Conservation (phyloP, 1,140 invertebrate genomes). For the Dinothrombium tinctorium region DNA sequence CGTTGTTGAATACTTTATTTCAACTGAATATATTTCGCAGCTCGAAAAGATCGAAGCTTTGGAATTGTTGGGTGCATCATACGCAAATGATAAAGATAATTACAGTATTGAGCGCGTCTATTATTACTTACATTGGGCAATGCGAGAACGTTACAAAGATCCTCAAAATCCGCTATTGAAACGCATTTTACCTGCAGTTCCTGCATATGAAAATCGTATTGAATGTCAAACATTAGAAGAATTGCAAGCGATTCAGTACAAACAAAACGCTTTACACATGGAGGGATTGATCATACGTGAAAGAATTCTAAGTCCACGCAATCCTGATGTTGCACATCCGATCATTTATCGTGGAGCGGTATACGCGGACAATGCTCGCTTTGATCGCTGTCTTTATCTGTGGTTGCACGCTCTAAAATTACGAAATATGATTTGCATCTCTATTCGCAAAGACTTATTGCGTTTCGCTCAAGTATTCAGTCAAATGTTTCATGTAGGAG, state of each 20-base stretch:
- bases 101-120: conserved; percentile 62
- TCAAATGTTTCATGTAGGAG: too few relatives aligned
- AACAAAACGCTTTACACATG: conserved; percentile 88
- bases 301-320: conserved; percentile 68
- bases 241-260: conserved; percentile 58
- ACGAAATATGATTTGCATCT: too few relatives aligned
- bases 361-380: too few relatives aligned
- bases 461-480: too few relatives aligned
- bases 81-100: conserved; percentile 82
- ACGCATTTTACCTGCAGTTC: conserved; percentile 40
- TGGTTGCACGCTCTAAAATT: too few relatives aligned
- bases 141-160: conserved; percentile 29
- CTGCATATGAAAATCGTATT: conserved; percentile 60
- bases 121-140: conserved; percentile 63
- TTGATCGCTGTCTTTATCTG: too few relatives aligned
- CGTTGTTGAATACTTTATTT: conserved; percentile 46
- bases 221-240: conserved; percentile 53
- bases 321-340: conserved; percentile 84
- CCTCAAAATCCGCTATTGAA: conserved; percentile 40
- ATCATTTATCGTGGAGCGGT: conserved; percentile 75
- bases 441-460: too few relatives aligned
- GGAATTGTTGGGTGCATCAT: conserved; percentile 80
- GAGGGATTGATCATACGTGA: conserved; percentile 79
- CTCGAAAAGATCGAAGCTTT: conserved; percentile 68
- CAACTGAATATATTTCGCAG: conserved; percentile 69